These are phyloP conservation scores for Tipula vernalis DNA, from an alignment of 2,888 invertebrate species.

Conservation along the genomic window DNA sequence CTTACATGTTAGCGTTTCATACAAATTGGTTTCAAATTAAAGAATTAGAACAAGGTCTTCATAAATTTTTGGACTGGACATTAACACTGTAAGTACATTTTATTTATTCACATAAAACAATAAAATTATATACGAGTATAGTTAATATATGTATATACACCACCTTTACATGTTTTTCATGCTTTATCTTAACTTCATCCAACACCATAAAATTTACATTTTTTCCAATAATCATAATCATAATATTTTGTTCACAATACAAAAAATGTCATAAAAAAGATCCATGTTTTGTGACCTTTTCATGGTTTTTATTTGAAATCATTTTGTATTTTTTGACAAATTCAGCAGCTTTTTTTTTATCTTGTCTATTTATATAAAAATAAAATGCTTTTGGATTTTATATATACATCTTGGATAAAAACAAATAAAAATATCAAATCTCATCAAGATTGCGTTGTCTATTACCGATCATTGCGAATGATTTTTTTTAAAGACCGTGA, in stretches of 20 bases:
- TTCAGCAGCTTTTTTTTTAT: not conserved
- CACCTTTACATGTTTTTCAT: not conserved
- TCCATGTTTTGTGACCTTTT: not conserved
- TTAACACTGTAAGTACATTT: conserved; percentile 47
- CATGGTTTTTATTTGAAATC: not conserved
- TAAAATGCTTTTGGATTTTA: not conserved
- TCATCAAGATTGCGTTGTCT: not conserved
- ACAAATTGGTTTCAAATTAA: conserved; percentile 94
- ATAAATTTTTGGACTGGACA: conserved; percentile 77
- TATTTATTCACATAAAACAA: not conserved
- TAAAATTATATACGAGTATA: not conserved
- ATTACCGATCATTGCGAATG: not conserved
- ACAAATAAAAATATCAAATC: not conserved
- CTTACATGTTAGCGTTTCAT: conserved; percentile 93
- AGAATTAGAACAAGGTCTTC: conserved; percentile 65
- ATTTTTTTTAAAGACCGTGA: not conserved
- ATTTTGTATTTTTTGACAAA: not conserved
- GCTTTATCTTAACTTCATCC: not conserved
- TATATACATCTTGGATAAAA: not conserved
- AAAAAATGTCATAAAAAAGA: not conserved
- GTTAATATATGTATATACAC: not conserved
- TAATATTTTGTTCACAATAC: not conserved
- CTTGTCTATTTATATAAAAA: not conserved
- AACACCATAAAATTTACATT: not conserved
- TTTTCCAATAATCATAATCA: not conserved